Conservation (phyloP, 2,113 vertebrate species). For the Pantherophis guttatus region DNA sequence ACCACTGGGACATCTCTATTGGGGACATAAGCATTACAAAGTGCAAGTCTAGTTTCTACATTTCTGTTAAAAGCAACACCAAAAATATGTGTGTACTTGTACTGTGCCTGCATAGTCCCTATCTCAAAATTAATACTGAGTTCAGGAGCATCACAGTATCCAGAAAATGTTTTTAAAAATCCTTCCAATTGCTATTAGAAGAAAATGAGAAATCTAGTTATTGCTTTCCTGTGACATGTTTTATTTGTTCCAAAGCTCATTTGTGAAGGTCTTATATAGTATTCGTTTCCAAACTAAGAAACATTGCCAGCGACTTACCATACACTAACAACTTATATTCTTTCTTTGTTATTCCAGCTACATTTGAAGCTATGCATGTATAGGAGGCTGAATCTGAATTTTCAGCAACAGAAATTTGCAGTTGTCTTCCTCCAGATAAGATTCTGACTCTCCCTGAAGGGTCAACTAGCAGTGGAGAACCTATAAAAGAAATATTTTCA, state of each 20-base stretch:
- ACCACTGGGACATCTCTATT: background rate
- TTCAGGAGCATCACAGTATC: background rate
- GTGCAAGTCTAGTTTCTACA: background rate
- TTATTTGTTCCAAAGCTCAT: background rate
- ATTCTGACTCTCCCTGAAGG: constrained; percentile 70
- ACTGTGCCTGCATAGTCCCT: background rate
- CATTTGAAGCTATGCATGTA: constrained; percentile 82
- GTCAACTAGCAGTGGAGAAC: constrained; percentile 71
- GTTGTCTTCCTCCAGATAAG: constrained; percentile 88
- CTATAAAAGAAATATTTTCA: constrained; percentile 65
- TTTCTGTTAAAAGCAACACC: background rate
- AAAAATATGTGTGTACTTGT: background rate
- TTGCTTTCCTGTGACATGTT: background rate
- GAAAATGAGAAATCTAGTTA: background rate
- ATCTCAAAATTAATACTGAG: background rate
- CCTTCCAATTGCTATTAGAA: background rate
- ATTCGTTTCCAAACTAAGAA: background rate
- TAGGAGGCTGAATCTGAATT: constrained; percentile 83
- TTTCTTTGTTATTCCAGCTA: constrained; percentile 78
- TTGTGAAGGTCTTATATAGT: accelerated
- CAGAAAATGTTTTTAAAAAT: background rate
- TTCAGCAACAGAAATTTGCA: constrained; percentile 83
- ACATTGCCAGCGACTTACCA: constrained; percentile 62
- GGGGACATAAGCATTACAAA: background rate
- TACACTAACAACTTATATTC: constrained; percentile 90